These are phyloP conservation scores for Sebastiscus albofasciatus DNA, from an alignment of 2,797 vertebrate species.

Conservation along the genomic window DNA sequence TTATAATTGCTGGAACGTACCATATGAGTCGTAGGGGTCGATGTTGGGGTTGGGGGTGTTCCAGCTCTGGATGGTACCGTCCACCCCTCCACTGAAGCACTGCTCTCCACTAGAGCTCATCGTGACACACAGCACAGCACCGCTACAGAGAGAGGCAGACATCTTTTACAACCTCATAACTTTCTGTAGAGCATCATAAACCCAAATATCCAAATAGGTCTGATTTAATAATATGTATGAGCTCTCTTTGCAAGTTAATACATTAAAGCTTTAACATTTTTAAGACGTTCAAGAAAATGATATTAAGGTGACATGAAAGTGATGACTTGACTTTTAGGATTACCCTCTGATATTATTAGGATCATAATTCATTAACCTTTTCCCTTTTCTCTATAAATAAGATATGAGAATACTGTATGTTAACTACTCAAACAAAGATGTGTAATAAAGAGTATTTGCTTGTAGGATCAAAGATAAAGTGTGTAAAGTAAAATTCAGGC, in stretches of 20 bases:
- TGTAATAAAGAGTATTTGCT: not conserved
- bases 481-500: not conserved
- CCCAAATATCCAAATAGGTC: not conserved
- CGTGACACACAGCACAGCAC: slow-evolving; percentile 73
- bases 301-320: too few relatives aligned
- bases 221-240: not conserved
- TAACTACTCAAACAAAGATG: not conserved
- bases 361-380: too few relatives aligned
- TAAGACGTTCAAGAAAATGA: too few relatives aligned
- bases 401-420: not conserved
- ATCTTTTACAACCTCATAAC: fast-evolving
- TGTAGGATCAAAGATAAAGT: not conserved
- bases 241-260: not conserved
- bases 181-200: not conserved
- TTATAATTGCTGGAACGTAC: slow-evolving; percentile 60
- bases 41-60: slow-evolving; percentile 91
- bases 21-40: slow-evolving; percentile 95
- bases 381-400: not conserved
- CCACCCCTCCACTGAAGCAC: slow-evolving; percentile 93
- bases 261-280: too few relatives aligned
- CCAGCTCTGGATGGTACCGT: slow-evolving; percentile 96
- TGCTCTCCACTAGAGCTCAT: slow-evolving; percentile 94
- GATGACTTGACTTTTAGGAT: too few relatives aligned
- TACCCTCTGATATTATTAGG: too few relatives aligned
- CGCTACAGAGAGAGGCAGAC: not conserved